Conservation (phyloP, 2,113 vertebrate species). For the Empidonax traillii region DNA sequence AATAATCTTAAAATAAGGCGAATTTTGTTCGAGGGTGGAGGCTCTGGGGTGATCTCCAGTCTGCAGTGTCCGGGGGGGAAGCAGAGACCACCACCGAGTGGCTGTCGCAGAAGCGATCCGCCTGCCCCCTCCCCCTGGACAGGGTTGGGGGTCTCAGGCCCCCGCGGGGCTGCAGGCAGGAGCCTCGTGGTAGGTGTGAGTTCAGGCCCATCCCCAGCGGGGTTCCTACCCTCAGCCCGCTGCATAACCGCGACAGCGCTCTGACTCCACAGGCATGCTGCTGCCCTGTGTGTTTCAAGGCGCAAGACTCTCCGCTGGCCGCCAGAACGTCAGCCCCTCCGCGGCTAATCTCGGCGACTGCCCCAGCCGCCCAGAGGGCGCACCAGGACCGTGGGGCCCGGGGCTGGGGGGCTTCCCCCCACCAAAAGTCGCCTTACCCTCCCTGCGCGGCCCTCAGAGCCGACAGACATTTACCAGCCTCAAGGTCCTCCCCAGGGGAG, state of each 20-base stretch:
- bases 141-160: rapidly evolving
- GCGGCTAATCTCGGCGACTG: neutral
- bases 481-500: too few relatives aligned
- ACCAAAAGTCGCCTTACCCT: neutral
- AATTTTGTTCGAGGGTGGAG: neutral
- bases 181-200: neutral
- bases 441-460: neutral
- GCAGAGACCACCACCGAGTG: rapidly evolving
- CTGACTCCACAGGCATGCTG: neutral
- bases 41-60: rapidly evolving
- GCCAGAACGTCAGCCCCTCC: neutral
- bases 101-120: rapidly evolving
- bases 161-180: neutral
- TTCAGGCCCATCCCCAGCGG: neutral
- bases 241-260: neutral
- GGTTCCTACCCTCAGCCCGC: neutral
- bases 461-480: neutral
- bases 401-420: neutral
- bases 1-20: neutral
- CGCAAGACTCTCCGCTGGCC: neutral
- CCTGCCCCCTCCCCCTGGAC: rapidly evolving
- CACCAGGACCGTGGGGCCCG: neutral
- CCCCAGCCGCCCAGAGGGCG: neutral
- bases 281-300: neutral
- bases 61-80: rapidly evolving